phyloP scores from a whole-genome alignment of 2,888 invertebrate species.

The Andrena bicolor region DNA sequence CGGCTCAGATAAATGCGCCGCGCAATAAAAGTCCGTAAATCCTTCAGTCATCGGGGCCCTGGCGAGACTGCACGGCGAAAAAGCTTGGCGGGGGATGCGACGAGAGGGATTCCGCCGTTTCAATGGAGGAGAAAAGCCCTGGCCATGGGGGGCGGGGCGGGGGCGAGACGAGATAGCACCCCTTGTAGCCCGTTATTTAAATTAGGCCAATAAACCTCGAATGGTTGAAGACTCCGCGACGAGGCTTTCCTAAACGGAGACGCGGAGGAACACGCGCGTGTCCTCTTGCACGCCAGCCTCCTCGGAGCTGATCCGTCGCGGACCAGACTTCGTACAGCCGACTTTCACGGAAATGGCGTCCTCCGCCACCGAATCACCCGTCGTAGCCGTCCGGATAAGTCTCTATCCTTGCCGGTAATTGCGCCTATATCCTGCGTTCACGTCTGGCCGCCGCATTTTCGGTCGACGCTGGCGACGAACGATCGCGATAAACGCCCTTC shows the following conservation, averaged over 20 bases:
- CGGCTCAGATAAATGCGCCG: slow-evolving; percentile 74
- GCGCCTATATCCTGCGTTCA: slow-evolving; percentile 63
- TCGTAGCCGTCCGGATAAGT: slow-evolving; percentile 55
- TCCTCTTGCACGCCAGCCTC: neutral
- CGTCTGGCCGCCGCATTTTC: slow-evolving; percentile 55
- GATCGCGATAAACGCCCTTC: slow-evolving; percentile 70
- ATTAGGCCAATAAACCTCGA: slow-evolving; percentile 83
- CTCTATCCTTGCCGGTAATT: slow-evolving; percentile 62
- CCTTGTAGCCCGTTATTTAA: slow-evolving; percentile 81
- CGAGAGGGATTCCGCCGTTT: slow-evolving; percentile 27
- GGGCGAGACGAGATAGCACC: slow-evolving; percentile 72
- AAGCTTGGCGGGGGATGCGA: slow-evolving; percentile 38
- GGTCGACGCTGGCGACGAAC: slow-evolving; percentile 41
- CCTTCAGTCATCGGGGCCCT: slow-evolving; percentile 78
- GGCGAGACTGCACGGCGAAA: slow-evolving; percentile 53
- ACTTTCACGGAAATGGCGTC: slow-evolving; percentile 59
- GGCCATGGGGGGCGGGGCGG: slow-evolving; percentile 69
- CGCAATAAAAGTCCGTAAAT: slow-evolving; percentile 81
- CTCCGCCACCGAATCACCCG: slow-evolving; percentile 54
- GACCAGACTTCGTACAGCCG: slow-evolving; percentile 44
- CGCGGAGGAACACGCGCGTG: slow-evolving; percentile 8
- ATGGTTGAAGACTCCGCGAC: slow-evolving; percentile 45
- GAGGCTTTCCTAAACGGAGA: slow-evolving; percentile 47
- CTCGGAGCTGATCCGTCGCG: slow-evolving; percentile 24
- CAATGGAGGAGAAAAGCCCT: slow-evolving; percentile 51